A percentile compares a stretch with the other conserved stretches of the same genome.
These are phyloP conservation scores for Drosophila arizonae DNA, from an alignment of 1,140 invertebrate species.

Conservation along the genomic window DNA sequence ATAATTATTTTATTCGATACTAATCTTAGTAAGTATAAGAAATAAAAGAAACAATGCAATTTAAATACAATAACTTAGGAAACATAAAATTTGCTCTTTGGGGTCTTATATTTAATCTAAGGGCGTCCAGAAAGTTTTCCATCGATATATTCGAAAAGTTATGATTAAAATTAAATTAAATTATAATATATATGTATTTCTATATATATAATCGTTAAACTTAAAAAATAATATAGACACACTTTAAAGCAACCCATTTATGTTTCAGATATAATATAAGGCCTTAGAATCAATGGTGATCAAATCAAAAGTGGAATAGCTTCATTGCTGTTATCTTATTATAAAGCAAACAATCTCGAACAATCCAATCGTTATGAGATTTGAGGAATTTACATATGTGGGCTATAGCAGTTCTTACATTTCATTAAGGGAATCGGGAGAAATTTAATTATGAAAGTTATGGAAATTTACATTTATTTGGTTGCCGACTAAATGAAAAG, in stretches of 20 bases:
- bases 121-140: background rate
- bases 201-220: background rate
- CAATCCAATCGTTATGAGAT: no score
- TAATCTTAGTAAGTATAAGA: slow-evolving; percentile 36
- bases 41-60: slow-evolving; percentile 25
- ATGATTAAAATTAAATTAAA: background rate
- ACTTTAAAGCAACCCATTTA: no score
- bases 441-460: no score
- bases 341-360: background rate
- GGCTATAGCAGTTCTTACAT: background rate
- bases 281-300: background rate
- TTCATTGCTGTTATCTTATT: background rate
- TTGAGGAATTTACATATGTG: background rate
- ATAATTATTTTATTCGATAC: slow-evolving; percentile 41
- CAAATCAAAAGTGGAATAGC: background rate
- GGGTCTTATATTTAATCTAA: slow-evolving; percentile 36
- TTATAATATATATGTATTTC: background rate
- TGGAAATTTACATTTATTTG: no score
- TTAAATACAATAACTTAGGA: slow-evolving; percentile 9
- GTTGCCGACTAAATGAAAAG: no score
- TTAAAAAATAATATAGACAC: background rate
- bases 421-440: no score
- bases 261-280: background rate
- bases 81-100: slow-evolving; percentile 32
- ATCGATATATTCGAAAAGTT: background rate